These are phyloP conservation scores for Spilogale gracilis DNA, from an alignment of 2,113 vertebrate species.

Conservation along the genomic window DNA sequence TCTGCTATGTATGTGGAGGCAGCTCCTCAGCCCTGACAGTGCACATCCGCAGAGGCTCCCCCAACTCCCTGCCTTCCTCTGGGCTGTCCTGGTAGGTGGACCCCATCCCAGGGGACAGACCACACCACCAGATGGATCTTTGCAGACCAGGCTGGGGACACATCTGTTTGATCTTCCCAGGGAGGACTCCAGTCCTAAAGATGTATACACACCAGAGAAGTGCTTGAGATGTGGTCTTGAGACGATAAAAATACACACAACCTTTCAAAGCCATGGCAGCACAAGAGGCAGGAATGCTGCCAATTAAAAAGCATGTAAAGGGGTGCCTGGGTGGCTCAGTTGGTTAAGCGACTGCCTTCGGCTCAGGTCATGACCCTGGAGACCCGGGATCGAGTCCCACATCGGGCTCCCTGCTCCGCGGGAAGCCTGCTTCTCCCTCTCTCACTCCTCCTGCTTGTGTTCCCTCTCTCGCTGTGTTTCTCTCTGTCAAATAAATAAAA, in stretches of 20 bases:
- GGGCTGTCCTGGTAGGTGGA: not conserved
- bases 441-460: too few relatives aligned
- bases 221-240: not conserved
- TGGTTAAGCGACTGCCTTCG: too few relatives aligned
- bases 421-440: too few relatives aligned
- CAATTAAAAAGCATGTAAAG: not conserved
- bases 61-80: not conserved
- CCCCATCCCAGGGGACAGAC: not conserved
- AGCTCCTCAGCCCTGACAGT: not conserved
- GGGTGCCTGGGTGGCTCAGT: too few relatives aligned
- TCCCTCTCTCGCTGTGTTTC: too few relatives aligned
- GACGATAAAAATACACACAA: conserved; percentile 61
- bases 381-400: too few relatives aligned
- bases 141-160: not conserved
- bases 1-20: not conserved
- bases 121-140: not conserved
- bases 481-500: too few relatives aligned
- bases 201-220: not conserved
- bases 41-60: not conserved
- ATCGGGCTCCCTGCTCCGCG: too few relatives aligned
- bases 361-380: too few relatives aligned
- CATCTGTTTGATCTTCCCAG: not conserved
- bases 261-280: conserved; percentile 74
- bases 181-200: not conserved
- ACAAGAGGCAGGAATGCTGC: conserved; percentile 1